Conservation (phyloP, 2,797 vertebrate species). For the Iguana delicatissima region DNA sequence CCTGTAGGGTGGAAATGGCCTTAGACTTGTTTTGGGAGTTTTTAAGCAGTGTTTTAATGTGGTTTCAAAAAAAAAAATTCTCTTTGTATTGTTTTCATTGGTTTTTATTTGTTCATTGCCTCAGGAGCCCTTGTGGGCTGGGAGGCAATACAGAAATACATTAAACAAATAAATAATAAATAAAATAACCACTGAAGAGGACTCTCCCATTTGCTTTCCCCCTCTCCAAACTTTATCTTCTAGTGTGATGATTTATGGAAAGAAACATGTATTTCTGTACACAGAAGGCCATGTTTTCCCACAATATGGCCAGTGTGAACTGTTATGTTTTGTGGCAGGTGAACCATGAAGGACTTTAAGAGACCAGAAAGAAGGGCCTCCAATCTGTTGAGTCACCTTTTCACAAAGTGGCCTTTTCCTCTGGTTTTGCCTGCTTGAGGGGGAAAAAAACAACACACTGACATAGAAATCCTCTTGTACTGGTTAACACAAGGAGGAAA, state of each 20-base stretch:
- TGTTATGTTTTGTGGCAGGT: conserved; percentile 6
- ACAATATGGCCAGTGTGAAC: conserved; percentile 1
- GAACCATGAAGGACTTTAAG: conserved; percentile 19
- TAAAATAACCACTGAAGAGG: background rate
- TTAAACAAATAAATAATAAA: no score
- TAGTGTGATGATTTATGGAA: conserved; percentile 4
- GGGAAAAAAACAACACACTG: no score
- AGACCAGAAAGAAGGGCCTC: background rate
- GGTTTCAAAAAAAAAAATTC: no score
- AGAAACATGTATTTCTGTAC: background rate
- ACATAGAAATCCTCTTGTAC: background rate
- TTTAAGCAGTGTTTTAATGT: no score
- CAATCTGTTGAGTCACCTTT: background rate
- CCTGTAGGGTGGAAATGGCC: no score
- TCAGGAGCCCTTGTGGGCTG: no score
- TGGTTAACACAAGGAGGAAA: background rate
- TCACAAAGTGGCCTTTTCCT: background rate
- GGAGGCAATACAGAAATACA: no score
- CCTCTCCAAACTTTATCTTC: background rate
- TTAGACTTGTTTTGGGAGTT: no score
- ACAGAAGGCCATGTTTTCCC: conserved; percentile 22
- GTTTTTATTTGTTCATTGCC: no score
- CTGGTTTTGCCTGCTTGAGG: background rate
- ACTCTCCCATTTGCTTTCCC: background rate
- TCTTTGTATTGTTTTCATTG: no score